Base-by-base conservation (phyloP, 2,113 vertebrate genomes). In the Pseudolaguvia tuberculata region DNA sequence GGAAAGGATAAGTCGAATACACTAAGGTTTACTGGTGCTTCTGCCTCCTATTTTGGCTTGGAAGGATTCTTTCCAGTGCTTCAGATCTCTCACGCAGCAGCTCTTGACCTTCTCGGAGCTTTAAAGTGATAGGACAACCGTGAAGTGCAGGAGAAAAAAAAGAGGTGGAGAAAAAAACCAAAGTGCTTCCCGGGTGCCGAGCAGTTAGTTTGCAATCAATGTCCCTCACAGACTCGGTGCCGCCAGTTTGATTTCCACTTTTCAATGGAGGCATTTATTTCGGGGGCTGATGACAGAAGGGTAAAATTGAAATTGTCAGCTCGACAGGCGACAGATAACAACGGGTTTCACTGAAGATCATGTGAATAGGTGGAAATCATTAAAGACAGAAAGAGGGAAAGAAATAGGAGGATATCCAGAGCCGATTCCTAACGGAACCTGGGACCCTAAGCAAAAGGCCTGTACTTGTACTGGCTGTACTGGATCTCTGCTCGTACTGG, bases 231-330 rank as follows among this genome's bases (percentile, higher is more conserved):
- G 81, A 86, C 86, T 86, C 80, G 81, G 84, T 87, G 85, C 81
- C 87, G 90, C 91, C 91, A 92, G 88, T 90, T 91, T 92, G 90
- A 92, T 92, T 91, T 89, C 86, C 86, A 91, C 91, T 89, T 90
- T 90, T 92, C 90, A 91, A 91, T 90, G 90, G 83, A 91, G 87
- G 83, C 86, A 81, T 87, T 89, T 91, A 91, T 91, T 91, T 91
- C 85, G 87, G 89, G 89, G 82, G 20, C 82, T 91, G 90, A 90
- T 91, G 88, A 91, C 89, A 90, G 88, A 82, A 85, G 68, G 78
- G 88, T 81, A 79, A 89, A 91, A 91, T 90, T 90, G 86, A 88
- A 93, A 92, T 90, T 89, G 93, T 91, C 92, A 89, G 89, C 85
- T 88, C 87, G n/a, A 78, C 87, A 88, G 86, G 88, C 86, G 87